Conservation (phyloP, 53 echinoderm and acorn worm species). For the Apostichopus leukothele region DNA sequence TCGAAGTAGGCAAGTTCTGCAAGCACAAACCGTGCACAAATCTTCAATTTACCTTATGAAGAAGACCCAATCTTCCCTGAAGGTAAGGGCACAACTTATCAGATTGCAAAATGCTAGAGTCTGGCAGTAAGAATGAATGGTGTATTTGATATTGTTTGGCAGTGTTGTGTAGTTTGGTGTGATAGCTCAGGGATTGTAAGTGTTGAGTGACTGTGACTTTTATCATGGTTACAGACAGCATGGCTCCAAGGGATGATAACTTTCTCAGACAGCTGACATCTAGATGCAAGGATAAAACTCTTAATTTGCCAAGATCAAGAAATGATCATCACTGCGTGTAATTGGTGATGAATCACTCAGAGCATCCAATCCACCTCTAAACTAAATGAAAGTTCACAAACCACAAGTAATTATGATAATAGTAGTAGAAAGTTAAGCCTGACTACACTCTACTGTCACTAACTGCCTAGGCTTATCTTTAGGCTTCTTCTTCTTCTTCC, state of each 20-base stretch:
- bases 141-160: not conserved
- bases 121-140: slow-evolving; percentile 8
- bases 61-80: not conserved
- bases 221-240: slow-evolving; percentile 19
- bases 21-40: not conserved
- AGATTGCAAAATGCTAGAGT: not conserved
- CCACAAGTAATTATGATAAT: not conserved
- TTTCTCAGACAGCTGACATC: not conserved
- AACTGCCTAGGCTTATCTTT: not conserved
- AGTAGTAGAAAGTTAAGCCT: slow-evolving; percentile 9
- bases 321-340: slow-evolving; percentile 23
- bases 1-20: not conserved
- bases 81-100: not conserved
- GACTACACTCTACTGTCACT: slow-evolving; percentile 10
- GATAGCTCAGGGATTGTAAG: not conserved
- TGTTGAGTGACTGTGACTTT: slow-evolving; percentile 31
- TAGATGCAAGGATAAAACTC: slow-evolving; percentile 3
- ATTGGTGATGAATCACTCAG: slow-evolving; percentile 41
- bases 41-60: not conserved
- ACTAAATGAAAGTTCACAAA: slow-evolving; percentile 18
- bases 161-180: too few species aligned
- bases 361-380: not conserved
- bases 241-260: slow-evolving; percentile 29
- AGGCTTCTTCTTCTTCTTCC: not conserved
- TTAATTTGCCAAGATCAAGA: not conserved